Evolutionary conservation across 2,888 invertebrate species (phyloP).

Genomic region (Heterodera filipjevi): DNA sequence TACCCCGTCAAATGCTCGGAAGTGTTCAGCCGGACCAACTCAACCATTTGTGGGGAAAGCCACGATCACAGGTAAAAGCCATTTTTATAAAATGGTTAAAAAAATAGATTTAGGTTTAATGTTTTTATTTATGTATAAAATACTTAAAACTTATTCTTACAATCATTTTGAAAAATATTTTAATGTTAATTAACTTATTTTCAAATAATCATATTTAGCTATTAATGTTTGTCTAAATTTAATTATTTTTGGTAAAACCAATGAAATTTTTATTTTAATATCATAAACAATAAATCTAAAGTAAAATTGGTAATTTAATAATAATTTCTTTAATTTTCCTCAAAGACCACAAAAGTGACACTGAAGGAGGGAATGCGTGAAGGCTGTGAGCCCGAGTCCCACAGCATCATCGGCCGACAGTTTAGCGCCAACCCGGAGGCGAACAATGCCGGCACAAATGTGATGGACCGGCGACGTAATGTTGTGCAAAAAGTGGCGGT

Average conservation of each 20-base stretch:
- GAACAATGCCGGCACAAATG: slow-evolving; percentile 53
- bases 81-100: no score
- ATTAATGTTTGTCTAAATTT: no score
- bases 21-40: slow-evolving; percentile 37
- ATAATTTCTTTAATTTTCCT: no score
- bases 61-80: slow-evolving; percentile 49
- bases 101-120: no score
- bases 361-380: slow-evolving; percentile 50
- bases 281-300: no score
- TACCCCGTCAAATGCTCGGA: slow-evolving; percentile 34
- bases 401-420: slow-evolving; percentile 55
- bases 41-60: slow-evolving; percentile 44
- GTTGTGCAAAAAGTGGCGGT: slow-evolving; percentile 35
- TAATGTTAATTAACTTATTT: no score
- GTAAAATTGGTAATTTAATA: no score
- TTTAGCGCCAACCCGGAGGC: slow-evolving; percentile 51
- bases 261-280: slow-evolving; percentile 21
- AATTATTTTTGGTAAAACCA: not conserved
- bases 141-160: no score
- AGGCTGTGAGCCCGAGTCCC: slow-evolving; percentile 51
- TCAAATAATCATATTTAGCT: no score
- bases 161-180: not conserved
- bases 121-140: no score
- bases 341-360: slow-evolving; percentile 50
- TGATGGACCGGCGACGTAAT: slow-evolving; percentile 49